These are phyloP conservation scores for Meta bourneti DNA, from an alignment of 2,888 invertebrate species.

Conservation along the genomic window DNA sequence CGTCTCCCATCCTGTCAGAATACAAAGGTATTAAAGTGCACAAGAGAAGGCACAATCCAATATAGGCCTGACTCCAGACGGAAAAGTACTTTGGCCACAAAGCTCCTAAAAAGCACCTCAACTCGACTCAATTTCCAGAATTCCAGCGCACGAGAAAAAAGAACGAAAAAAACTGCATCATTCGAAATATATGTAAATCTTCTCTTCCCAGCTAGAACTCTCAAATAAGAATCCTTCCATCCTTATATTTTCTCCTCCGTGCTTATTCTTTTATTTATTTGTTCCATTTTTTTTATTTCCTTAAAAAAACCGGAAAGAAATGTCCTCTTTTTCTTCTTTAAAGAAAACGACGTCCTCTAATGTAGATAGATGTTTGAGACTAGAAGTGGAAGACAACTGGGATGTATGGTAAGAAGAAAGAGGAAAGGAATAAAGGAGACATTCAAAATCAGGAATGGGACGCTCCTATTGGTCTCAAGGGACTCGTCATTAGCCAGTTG, in stretches of 20 bases:
- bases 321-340: not conserved
- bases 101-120: not conserved
- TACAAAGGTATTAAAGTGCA: not conserved
- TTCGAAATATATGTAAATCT: conserved; percentile 29
- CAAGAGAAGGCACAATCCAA: not conserved
- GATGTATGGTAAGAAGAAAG: not conserved
- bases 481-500: conserved; percentile 33
- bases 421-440: not conserved
- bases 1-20: not conserved
- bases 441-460: not conserved
- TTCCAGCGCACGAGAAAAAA: not conserved
- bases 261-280: not conserved
- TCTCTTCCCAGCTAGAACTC: not conserved
- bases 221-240: not conserved
- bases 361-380: conserved; percentile 24
- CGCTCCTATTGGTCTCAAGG: conserved; percentile 12
- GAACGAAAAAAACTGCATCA: not conserved
- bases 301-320: not conserved
- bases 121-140: conserved; percentile 5
- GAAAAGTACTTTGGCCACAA: conserved; percentile 21
- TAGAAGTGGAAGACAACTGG: not conserved
- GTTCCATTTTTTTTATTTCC: conserved; percentile 4
- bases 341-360: conserved; percentile 6
- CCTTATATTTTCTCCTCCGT: not conserved
- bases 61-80: not conserved